These are phyloP conservation scores for Bryconaethiops microstoma DNA, from an alignment of 2,797 vertebrate species.

Conservation along the genomic window DNA sequence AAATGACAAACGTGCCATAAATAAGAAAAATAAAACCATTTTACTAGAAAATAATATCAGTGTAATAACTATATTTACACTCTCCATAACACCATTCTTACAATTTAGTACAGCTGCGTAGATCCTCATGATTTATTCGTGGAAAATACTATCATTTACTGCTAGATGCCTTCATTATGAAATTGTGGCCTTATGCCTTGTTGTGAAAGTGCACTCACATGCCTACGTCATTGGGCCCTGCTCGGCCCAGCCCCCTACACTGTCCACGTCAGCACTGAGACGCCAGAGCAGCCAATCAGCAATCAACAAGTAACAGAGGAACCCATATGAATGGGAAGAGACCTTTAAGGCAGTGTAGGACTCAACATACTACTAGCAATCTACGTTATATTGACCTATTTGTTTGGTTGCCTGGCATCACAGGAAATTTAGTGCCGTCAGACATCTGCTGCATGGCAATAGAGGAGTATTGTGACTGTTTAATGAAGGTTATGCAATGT, in stretches of 20 bases:
- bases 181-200: background rate
- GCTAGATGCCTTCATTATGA: constrained; percentile 3
- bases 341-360: constrained; percentile 11
- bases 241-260: constrained; percentile 28
- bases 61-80: background rate
- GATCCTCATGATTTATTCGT: background rate
- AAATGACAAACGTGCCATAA: background rate
- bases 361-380: constrained; percentile 16
- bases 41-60: too few species aligned
- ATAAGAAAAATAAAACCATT: background rate
- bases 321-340: constrained; percentile 46
- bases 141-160: constrained; percentile 23
- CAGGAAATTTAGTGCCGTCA: background rate
- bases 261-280: constrained; percentile 46
- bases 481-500: background rate
- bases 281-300: constrained; percentile 53
- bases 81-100: background rate
- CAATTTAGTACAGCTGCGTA: too few species aligned
- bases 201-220: constrained; percentile 12
- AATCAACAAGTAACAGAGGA: constrained; percentile 58
- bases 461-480: background rate
- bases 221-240: background rate
- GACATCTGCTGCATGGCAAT: background rate
- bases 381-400: background rate
- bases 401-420: constrained; percentile 9